Conservation (phyloP, 1,140 invertebrate species). For the Philotrypesis tridentata region DNA sequence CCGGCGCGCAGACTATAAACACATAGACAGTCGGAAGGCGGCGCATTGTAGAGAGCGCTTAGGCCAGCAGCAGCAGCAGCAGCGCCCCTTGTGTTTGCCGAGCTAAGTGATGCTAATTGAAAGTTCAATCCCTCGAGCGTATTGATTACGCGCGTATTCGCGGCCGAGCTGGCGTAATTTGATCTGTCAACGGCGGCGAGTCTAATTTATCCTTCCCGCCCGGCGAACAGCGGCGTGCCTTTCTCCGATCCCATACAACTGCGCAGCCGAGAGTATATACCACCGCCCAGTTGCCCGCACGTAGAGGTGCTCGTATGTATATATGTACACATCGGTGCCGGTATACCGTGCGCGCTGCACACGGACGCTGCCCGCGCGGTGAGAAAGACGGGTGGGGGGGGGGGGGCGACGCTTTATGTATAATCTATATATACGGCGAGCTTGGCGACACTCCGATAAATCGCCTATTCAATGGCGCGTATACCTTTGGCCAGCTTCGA, state of each 20-base stretch:
- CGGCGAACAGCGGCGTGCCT: constrained; percentile 16
- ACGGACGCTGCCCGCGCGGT: too few relatives aligned
- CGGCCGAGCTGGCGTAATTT: constrained; percentile 63
- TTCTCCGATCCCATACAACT: not conserved
- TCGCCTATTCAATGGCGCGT: constrained; percentile 49
- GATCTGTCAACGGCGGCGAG: constrained; percentile 56
- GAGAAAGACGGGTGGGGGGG: too few relatives aligned
- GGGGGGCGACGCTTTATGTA: too few relatives aligned
- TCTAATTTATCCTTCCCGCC: constrained; percentile 66
- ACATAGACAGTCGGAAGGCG: not conserved
- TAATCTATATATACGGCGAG: not conserved
- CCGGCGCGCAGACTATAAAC: not conserved
- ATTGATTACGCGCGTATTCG: constrained; percentile 59
- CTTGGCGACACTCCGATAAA: constrained; percentile 48
- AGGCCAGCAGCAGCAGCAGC: too few relatives aligned
- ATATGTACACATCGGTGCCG: not conserved
- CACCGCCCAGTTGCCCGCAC: not conserved
- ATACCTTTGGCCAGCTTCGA: constrained; percentile 8
- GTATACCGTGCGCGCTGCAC: too few relatives aligned
- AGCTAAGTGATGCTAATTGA: constrained; percentile 73
- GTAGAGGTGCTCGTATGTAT: not conserved
- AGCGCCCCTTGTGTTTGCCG: constrained; percentile 61
- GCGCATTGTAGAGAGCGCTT: not conserved
- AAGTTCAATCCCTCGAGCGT: constrained; percentile 66
- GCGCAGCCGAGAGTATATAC: too few relatives aligned